Conservation (phyloP, 1,140 invertebrate species). For the Thalassaphorura encarpata region DNA sequence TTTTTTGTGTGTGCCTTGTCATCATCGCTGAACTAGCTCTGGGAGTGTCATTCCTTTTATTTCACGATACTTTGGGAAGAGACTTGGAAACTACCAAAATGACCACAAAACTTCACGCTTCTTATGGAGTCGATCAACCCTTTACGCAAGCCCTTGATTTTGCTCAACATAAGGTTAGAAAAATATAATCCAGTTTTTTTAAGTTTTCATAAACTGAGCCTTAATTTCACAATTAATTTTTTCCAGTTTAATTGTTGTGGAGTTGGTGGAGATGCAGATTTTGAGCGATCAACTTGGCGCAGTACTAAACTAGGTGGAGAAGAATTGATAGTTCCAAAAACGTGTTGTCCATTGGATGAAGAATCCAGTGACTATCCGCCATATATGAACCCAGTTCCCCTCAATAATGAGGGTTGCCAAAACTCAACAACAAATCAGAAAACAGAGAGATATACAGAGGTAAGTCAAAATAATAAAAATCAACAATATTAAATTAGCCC, state of each 20-base stretch:
- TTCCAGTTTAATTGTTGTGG: constrained; percentile 72
- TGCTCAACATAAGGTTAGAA: constrained; percentile 56
- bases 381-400: constrained; percentile 63
- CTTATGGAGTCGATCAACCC: constrained; percentile 60
- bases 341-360: constrained; percentile 63
- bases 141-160: constrained; percentile 71
- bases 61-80: constrained; percentile 64
- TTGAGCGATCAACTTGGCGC: constrained; percentile 68
- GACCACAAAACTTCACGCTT: constrained; percentile 56
- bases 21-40: constrained; percentile 58
- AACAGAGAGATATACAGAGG: constrained; percentile 44
- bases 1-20: constrained; percentile 56
- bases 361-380: constrained; percentile 39
- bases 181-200: constrained; percentile 27
- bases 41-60: constrained; percentile 61
- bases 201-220: not conserved
- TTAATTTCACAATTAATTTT: not conserved
- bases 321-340: constrained; percentile 61
- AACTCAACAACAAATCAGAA: constrained; percentile 49
- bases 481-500: constrained; percentile 1
- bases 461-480: not conserved
- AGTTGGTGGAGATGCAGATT: constrained; percentile 64
- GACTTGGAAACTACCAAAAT: constrained; percentile 54
- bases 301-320: constrained; percentile 57
- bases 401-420: constrained; percentile 60